A percentile compares a stretch with the other conserved stretches of the same genome.
Evolutionary conservation across 1,140 invertebrate genomes (phyloP).

Genomic region (Drosophila sproati): DNA sequence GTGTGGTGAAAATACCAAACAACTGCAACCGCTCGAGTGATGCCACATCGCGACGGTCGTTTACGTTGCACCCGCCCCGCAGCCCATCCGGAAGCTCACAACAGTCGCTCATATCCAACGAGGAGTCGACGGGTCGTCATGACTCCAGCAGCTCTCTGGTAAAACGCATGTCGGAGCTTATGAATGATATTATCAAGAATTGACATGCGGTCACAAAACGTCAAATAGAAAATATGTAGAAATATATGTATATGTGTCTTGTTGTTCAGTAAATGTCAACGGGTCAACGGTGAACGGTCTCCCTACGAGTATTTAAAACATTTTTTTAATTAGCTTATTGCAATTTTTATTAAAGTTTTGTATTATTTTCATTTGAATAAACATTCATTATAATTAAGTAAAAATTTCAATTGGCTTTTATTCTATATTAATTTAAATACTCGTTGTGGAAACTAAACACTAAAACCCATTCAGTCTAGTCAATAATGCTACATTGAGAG

Average conservation of each 20-base stretch:
- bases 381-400: conserved; percentile 41
- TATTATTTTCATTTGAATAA: conserved; percentile 68
- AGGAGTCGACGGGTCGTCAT: conserved; percentile 77
- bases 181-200: conserved; percentile 84
- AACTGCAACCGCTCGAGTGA: conserved; percentile 90
- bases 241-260: neutral
- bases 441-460: conserved; percentile 42
- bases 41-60: conserved; percentile 83
- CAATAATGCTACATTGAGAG: neutral
- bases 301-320: conserved; percentile 55
- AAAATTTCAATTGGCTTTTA: conserved; percentile 39
- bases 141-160: conserved; percentile 86
- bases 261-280: neutral
- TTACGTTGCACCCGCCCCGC: conserved; percentile 88
- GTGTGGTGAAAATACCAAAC: conserved; percentile 99
- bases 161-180: conserved; percentile 85
- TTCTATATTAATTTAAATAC: conserved; percentile 57
- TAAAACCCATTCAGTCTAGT: neutral
- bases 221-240: neutral
- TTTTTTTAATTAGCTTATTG: conserved; percentile 47
- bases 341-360: conserved; percentile 50
- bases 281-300: conserved; percentile 44
- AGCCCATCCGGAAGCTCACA: conserved; percentile 88
- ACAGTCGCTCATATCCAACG: conserved; percentile 79
- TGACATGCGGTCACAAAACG: conserved; percentile 16